phyloP scores from a whole-genome alignment of 2,797 vertebrate species.

The Tokudaia tokunoshimensis region DNA sequence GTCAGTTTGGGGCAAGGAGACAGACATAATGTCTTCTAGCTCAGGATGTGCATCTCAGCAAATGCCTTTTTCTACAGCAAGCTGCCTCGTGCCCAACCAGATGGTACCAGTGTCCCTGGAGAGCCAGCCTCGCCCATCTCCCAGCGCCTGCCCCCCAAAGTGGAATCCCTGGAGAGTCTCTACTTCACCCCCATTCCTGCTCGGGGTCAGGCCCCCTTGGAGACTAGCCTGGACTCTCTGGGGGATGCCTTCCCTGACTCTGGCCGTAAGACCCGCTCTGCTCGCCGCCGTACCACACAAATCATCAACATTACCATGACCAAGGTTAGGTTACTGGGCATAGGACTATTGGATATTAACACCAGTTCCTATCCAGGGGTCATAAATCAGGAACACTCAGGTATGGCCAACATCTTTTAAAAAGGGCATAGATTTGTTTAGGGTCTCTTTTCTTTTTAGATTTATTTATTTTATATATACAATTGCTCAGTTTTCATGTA shows the following conservation, averaged over 20 bases:
- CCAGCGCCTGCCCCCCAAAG: conserved; percentile 85
- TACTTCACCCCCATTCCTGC: conserved; percentile 94
- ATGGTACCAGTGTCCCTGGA: conserved; percentile 88
- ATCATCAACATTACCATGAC: conserved; percentile 96
- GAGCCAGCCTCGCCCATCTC: conserved; percentile 89
- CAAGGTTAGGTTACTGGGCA: conserved; percentile 89
- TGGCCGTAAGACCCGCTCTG: conserved; percentile 87
- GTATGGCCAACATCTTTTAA: neutral
- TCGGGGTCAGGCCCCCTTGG: conserved; percentile 83
- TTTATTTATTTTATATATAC: neutral
- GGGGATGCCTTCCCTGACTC: conserved; percentile 88
- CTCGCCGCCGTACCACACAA: conserved; percentile 93
- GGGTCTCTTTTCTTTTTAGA: neutral
- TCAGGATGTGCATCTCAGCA: neutral
- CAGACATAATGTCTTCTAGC: neutral
- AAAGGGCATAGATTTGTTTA: neutral
- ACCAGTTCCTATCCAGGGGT: neutral
- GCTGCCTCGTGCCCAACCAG: conserved; percentile 83
- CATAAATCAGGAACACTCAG: neutral
- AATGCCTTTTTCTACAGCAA: conserved; percentile 84
- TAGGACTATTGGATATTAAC: neutral
- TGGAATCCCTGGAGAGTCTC: conserved; percentile 94
- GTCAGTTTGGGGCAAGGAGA: neutral
- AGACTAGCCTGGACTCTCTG: conserved; percentile 88
- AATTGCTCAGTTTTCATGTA: neutral